A percentile compares a stretch with the other conserved stretches of the same genome.
These are phyloP conservation scores for Limnothrissa miodon DNA, from an alignment of 2,113 vertebrate genomes.

Conservation along the genomic window DNA sequence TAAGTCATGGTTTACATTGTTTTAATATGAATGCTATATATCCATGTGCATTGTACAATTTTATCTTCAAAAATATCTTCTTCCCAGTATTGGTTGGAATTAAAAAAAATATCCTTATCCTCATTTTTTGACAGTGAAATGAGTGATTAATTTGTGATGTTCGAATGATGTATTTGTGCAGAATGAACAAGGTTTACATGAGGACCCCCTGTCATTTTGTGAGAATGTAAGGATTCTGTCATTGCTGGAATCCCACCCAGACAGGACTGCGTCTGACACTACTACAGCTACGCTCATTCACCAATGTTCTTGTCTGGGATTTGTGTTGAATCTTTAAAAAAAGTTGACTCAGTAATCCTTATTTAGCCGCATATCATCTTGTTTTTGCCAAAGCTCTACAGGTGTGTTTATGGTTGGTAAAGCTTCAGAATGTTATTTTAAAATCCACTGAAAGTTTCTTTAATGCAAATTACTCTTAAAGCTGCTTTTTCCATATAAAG, in stretches of 20 bases:
- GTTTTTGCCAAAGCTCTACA: not conserved
- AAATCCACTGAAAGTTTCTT: not conserved
- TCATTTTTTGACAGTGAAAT: not conserved
- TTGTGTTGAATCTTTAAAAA: too few species aligned
- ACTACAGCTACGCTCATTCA: too few species aligned
- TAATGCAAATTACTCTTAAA: slow-evolving; percentile 53
- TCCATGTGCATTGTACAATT: not conserved
- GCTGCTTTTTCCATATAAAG: slow-evolving; percentile 68
- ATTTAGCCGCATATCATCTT: not conserved
- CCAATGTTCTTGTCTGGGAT: too few species aligned
- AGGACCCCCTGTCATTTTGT: not conserved
- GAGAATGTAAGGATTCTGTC: not conserved
- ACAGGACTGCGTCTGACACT: not conserved
- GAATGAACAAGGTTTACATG: not conserved
- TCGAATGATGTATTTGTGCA: not conserved
- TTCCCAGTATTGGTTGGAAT: not conserved
- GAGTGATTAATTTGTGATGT: not conserved
- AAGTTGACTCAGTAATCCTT: too few species aligned
- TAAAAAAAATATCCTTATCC: not conserved
- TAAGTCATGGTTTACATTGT: not conserved
- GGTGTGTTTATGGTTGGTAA: not conserved
- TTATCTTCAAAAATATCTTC: not conserved
- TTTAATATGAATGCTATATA: not conserved
- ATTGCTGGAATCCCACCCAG: not conserved
- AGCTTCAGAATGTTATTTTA: not conserved